A percentile compares a stretch with the other conserved stretches of the same genome.
These are phyloP conservation scores for Cantharis rustica DNA, from an alignment of 2,888 invertebrate genomes.

Conservation along the genomic window DNA sequence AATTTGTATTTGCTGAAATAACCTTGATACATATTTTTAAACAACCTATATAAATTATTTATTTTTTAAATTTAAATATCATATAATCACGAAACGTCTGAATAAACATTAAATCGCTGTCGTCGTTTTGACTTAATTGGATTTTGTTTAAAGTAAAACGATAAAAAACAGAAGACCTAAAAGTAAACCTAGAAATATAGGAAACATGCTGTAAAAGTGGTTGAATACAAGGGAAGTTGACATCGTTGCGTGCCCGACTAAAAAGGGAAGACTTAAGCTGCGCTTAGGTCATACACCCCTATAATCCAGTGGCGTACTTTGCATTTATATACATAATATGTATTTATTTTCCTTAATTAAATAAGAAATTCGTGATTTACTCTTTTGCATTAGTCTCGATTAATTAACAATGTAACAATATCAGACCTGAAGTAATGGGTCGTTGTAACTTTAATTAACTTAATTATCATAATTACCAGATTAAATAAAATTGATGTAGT, in stretches of 20 bases:
- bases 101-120: neutral
- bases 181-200: constrained; percentile 6
- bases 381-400: neutral
- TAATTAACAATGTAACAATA: neutral
- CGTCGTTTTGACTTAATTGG: constrained; percentile 3
- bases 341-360: neutral
- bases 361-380: neutral
- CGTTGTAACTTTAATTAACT: neutral
- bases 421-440: neutral
- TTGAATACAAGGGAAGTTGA: constrained; percentile 16
- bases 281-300: constrained; percentile 27
- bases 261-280: constrained; percentile 11
- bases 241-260: constrained; percentile 24
- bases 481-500: neutral
- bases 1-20: neutral
- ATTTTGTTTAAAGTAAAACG: neutral
- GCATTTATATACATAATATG: neutral
- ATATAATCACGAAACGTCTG: neutral
- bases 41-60: neutral
- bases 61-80: neutral
- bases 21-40: neutral
- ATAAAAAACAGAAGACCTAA: constrained; percentile 1
- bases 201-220: constrained; percentile 3
- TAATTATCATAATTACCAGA: neutral
- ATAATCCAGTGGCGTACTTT: constrained; percentile 13